Percentiles rank a stretch among this genome's conserved stretches.
These are phyloP conservation scores for Conger conger DNA, from an alignment of 2,113 vertebrate species.

Conservation along the genomic window DNA sequence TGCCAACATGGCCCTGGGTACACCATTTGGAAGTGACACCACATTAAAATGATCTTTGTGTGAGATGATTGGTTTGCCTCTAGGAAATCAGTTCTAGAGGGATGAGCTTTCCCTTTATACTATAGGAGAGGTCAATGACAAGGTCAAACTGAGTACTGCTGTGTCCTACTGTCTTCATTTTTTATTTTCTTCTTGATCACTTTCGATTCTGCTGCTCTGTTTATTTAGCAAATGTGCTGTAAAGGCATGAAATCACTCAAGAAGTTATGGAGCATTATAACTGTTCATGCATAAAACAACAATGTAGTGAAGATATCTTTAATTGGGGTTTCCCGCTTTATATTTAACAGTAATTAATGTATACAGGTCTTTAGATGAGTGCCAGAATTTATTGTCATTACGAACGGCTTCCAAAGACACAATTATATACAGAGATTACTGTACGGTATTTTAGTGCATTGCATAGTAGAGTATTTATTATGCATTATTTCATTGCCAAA, in stretches of 20 bases:
- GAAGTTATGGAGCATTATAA: not conserved
- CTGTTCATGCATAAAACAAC: not conserved
- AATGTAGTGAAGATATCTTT: not conserved
- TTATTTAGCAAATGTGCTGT: not conserved
- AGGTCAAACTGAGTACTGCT: not conserved
- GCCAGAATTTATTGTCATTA: not conserved
- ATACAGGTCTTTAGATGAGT: not conserved
- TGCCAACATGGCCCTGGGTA: too few species aligned
- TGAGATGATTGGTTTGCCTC: too few species aligned
- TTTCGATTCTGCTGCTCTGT: too few species aligned
- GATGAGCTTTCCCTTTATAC: not conserved
- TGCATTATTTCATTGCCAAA: conserved; percentile 1
- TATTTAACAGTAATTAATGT: not conserved
- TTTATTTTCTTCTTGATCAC: not conserved
- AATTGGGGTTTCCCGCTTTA: not conserved
- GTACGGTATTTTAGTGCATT: not conserved
- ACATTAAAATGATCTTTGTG: too few species aligned
- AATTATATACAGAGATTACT: not conserved
- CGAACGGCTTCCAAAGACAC: not conserved
- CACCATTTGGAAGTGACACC: too few species aligned
- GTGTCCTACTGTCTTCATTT: not conserved
- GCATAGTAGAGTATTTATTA: not conserved
- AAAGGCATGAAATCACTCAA: not conserved
- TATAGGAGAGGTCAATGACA: not conserved
- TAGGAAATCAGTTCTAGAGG: too few species aligned